phyloP scores from a whole-genome alignment of 2,888 invertebrate genomes.

The Athalia cordata region DNA sequence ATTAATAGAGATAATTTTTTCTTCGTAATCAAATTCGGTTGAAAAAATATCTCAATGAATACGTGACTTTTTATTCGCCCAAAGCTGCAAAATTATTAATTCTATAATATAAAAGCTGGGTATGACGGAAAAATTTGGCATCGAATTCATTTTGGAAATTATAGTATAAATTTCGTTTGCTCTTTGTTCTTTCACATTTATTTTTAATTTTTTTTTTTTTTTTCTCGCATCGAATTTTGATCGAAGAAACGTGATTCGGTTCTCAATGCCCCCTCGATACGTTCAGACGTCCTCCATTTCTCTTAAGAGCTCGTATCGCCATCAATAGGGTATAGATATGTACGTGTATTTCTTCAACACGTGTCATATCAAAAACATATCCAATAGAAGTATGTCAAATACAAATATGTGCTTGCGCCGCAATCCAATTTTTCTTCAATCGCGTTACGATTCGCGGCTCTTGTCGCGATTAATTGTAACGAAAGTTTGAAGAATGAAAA shows the following conservation, averaged over 20 bases:
- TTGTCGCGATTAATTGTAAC: too few relatives aligned
- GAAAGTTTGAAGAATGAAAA: conserved; percentile 3
- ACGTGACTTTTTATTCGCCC: too few relatives aligned
- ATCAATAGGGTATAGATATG: background rate
- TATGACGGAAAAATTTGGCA: conserved; percentile 14
- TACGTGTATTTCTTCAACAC: background rate
- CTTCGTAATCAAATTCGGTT: too few relatives aligned
- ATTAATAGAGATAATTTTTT: too few relatives aligned
- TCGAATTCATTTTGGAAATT: conserved; percentile 4
- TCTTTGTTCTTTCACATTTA: too few relatives aligned
- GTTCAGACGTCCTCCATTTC: conserved; percentile 14
- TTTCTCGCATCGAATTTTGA: conserved; percentile 18
- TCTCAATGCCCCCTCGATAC: conserved; percentile 11
- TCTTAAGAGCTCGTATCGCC: background rate
- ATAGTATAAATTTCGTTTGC: too few relatives aligned
- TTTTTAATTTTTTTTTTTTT: background rate
- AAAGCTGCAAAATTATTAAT: conserved; percentile 14
- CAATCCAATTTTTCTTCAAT: background rate
- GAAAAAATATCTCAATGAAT: too few relatives aligned
- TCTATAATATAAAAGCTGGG: background rate
- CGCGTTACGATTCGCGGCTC: background rate
- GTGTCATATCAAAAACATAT: background rate
- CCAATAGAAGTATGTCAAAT: background rate
- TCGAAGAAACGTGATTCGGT: conserved; percentile 28
- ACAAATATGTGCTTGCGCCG: too few relatives aligned